phyloP scores from a whole-genome alignment of 2,888 invertebrate genomes.

The Acrobasis consociella region DNA sequence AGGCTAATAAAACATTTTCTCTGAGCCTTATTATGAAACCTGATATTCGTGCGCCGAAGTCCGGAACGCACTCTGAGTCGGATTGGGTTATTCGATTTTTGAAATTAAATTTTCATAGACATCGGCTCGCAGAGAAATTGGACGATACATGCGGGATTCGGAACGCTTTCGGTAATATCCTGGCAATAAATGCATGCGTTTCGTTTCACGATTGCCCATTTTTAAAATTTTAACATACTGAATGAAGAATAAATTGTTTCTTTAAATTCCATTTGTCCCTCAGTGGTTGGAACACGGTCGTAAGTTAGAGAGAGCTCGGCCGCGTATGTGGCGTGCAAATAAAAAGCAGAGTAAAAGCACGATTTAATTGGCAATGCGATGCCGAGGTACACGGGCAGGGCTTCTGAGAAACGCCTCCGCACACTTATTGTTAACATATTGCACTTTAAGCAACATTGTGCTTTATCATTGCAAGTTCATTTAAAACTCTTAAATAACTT shows the following conservation, averaged over 20 bases:
- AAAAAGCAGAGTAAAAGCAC: constrained; percentile 49
- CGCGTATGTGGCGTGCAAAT: constrained; percentile 48
- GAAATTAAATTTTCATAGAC: constrained; percentile 54
- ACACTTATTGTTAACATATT: constrained; percentile 38
- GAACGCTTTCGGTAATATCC: constrained; percentile 47
- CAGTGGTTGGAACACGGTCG: constrained; percentile 33
- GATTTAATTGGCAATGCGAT: constrained; percentile 61
- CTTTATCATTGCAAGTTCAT: constrained; percentile 33
- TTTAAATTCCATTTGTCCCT: constrained; percentile 35
- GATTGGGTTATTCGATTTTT: constrained; percentile 49
- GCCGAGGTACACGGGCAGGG: constrained; percentile 47
- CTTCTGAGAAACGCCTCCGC: constrained; percentile 51
- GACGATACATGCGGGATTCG: constrained; percentile 36
- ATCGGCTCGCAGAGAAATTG: constrained; percentile 34
- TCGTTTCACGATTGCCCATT: constrained; percentile 24
- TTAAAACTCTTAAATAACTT: constrained; percentile 19
- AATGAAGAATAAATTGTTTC: constrained; percentile 11
- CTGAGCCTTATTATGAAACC: constrained; percentile 53
- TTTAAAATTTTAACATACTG: constrained; percentile 2
- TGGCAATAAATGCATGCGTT: constrained; percentile 36
- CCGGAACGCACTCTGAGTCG: constrained; percentile 45
- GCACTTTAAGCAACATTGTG: constrained; percentile 37
- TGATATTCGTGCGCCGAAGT: constrained; percentile 50
- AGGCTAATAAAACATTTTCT: constrained; percentile 57
- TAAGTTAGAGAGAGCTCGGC: constrained; percentile 43